Base-by-base conservation (phyloP, 2,888 invertebrate genomes). In the Ennomos fuscantarius region DNA sequence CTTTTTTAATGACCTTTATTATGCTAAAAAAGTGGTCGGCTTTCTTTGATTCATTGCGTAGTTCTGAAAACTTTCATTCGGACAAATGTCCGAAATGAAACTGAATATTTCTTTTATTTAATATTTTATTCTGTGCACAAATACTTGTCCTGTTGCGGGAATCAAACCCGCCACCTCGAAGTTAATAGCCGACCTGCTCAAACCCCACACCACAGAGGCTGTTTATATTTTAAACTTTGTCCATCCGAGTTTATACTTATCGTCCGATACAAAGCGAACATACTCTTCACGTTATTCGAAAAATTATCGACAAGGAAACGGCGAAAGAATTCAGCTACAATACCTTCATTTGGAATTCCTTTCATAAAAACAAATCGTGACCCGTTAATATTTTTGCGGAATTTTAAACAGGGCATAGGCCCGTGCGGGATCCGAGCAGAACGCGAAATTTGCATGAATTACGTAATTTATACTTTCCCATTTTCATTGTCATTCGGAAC, bases 371-470 rank as follows among this genome's bases (percentile, higher is more conserved):
- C 70, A 79, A 79, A 73, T 72, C 69, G 72, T 70, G 62, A 69
- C 64, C 68, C 67, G 72, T 73, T 76, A 73, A 70, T 69, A 75
- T 81, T 79, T 79, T 76, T 74, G 72, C 64, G 74, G 78, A 81
- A 81, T 81, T 78, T 78, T 72, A 75, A 80, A 77, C 66, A 69
- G 65, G 63, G 65, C 56, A 65, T 62, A 62, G 61, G 62, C 58
- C 60, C 63, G 53, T 48, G 51, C 62, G 56, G 62, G 56, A 62
- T 66, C 53, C 72, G 67, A 70, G 69, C 66, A 73, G 70, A 75
- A 77, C 74, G 73, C 66, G 53, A 72, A 81, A 82, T 84, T 85
- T 83, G 75, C 84, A 83, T 86, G 73, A 85, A 84, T 86, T 83
- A 80, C 71, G 76, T 79, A 83, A 84, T 86, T 86, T 79, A 78